Conservation (phyloP, 2,888 invertebrate genomes). For the Xanthorhoe spadicearia region DNA sequence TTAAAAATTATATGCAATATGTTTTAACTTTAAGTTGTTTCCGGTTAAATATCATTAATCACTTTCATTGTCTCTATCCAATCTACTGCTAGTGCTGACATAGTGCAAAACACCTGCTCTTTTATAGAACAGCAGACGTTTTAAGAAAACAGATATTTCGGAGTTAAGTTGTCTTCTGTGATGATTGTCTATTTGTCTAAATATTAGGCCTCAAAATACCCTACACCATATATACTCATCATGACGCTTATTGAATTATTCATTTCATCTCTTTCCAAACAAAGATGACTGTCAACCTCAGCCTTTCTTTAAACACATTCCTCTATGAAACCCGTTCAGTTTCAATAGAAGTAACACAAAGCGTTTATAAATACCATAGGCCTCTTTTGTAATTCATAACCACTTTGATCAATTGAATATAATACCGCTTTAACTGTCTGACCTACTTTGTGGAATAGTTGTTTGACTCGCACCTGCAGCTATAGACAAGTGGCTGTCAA, state of each 20-base stretch:
- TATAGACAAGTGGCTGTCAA: conserved; percentile 26
- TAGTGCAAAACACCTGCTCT: too few species aligned
- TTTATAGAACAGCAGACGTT: too few species aligned
- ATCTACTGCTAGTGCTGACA: too few species aligned
- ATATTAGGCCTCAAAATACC: too few species aligned
- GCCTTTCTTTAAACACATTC: conserved; percentile 4
- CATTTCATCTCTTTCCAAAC: neutral
- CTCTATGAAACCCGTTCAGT: conserved; percentile 12
- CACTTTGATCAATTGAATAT: conserved; percentile 32
- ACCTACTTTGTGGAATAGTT: conserved; percentile 41
- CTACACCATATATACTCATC: too few species aligned
- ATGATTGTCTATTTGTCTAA: too few species aligned
- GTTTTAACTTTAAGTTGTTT: too few species aligned
- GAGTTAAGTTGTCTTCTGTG: too few species aligned
- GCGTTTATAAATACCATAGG: conserved; percentile 11
- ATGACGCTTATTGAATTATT: neutral
- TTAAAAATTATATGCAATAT: too few species aligned
- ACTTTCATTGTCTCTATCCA: too few species aligned
- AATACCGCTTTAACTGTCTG: conserved; percentile 32
- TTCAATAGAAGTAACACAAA: conserved; percentile 17
- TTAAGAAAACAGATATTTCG: too few species aligned
- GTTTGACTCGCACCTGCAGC: conserved; percentile 33
- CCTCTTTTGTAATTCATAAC: conserved; percentile 26
- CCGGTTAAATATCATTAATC: too few species aligned
- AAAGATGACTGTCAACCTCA: neutral